A percentile compares a stretch with the other conserved stretches of the same genome.
Evolutionary conservation across 2,113 vertebrate species (phyloP).

Genomic region (Rhinogobius similis): DNA sequence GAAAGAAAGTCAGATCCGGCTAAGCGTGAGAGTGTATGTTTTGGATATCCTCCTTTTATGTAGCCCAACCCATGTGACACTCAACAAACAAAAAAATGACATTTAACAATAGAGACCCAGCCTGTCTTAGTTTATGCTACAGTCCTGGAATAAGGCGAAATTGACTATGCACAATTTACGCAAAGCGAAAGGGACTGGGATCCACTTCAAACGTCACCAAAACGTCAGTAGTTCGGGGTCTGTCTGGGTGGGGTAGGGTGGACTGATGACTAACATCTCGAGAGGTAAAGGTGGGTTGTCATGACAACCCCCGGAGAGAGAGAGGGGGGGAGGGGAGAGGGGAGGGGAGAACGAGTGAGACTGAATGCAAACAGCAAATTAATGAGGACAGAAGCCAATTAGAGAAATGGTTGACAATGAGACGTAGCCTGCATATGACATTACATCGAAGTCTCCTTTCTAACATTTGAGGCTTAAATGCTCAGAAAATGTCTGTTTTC

Average conservation of each 20-base stretch:
- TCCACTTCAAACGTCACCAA: constrained; percentile 13
- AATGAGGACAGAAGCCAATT: neutral
- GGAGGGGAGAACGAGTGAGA: neutral
- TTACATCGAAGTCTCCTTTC: neutral
- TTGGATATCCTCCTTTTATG: constrained; percentile 12
- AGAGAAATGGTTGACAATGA: neutral
- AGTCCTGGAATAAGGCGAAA: neutral
- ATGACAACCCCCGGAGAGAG: constrained; percentile 43
- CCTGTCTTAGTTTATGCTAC: neutral
- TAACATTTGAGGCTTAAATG: too few relatives aligned
- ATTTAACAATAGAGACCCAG: neutral
- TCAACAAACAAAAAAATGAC: neutral
- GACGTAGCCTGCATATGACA: neutral
- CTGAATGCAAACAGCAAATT: constrained; percentile 26
- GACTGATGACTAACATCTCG: constrained; percentile 49
- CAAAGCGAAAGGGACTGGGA: neutral
- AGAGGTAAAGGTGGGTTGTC: constrained; percentile 48
- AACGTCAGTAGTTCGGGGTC: neutral
- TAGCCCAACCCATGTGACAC: constrained; percentile 29
- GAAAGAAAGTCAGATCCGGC: constrained; percentile 51
- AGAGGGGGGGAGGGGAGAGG: neutral
- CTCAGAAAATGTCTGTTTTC: too few relatives aligned
- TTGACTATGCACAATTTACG: neutral
- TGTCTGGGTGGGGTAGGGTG: neutral
- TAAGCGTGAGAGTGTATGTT: constrained; percentile 16